A percentile compares a stretch with the other conserved stretches of the same genome.
These are phyloP conservation scores for Papilio protenor DNA, from an alignment of 2,888 invertebrate species.

Conservation along the genomic window DNA sequence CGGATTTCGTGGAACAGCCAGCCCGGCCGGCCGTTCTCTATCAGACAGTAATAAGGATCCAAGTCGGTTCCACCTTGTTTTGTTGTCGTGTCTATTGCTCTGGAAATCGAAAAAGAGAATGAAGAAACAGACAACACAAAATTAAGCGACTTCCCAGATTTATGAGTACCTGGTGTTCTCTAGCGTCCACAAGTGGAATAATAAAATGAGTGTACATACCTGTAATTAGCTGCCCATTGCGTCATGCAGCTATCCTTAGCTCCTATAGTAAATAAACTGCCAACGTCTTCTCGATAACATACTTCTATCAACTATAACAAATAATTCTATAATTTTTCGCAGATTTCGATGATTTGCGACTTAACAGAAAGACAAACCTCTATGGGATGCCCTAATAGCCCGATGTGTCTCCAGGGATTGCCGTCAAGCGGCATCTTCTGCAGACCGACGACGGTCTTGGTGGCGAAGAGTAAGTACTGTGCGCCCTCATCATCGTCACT, in stretches of 20 bases:
- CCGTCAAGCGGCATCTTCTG: conserved; percentile 89
- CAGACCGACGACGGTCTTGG: conserved; percentile 87
- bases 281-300: conserved; percentile 68
- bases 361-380: conserved; percentile 70
- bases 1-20: conserved; percentile 89
- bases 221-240: conserved; percentile 73
- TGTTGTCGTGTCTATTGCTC: conserved; percentile 80
- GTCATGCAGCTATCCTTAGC: conserved; percentile 65
- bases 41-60: conserved; percentile 88
- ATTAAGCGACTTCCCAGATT: not conserved
- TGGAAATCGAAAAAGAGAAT: conserved; percentile 50
- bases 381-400: conserved; percentile 86
- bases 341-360: not conserved
- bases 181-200: not conserved
- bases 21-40: conserved; percentile 88
- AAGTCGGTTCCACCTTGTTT: conserved; percentile 83
- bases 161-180: not conserved
- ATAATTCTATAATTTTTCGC: not conserved
- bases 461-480: conserved; percentile 86
- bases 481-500: conserved; percentile 53
- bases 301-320: conserved; percentile 60
- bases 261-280: conserved; percentile 71
- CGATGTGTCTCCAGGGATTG: conserved; percentile 88
- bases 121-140: not conserved
- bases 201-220: conserved; percentile 57